These are phyloP conservation scores for Danio choprae DNA, from an alignment of 2,797 vertebrate species.

Conservation along the genomic window DNA sequence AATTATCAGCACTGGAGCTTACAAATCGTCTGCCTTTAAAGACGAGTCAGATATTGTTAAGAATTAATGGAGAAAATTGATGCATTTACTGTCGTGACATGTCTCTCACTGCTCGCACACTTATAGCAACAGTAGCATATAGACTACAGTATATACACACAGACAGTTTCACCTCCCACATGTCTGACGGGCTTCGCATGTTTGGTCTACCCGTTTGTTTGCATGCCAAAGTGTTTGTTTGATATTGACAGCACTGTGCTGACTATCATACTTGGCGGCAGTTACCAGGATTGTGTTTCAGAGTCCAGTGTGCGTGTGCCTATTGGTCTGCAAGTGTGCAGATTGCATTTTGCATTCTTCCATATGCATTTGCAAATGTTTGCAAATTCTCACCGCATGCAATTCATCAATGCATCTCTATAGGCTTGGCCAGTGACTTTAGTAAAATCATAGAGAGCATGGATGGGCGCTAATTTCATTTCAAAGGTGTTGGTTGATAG, in stretches of 20 bases:
- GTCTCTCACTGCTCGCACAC: not conserved
- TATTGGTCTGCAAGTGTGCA: slow-evolving; percentile 46
- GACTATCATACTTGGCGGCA: slow-evolving; percentile 38
- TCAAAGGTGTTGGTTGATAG: slow-evolving; percentile 54
- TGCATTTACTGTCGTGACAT: not conserved
- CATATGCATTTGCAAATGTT: slow-evolving; percentile 37
- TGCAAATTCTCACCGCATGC: slow-evolving; percentile 20
- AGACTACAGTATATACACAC: slow-evolving; percentile 5
- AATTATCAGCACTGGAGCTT: too few relatives aligned
- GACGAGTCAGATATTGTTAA: too few relatives aligned
- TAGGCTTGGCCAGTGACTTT: not conserved
- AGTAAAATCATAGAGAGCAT: slow-evolving; percentile 14
- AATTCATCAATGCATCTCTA: slow-evolving; percentile 10
- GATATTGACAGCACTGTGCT: slow-evolving; percentile 49
- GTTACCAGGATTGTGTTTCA: slow-evolving; percentile 40
- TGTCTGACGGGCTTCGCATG: slow-evolving; percentile 73
- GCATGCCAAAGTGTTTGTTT: slow-evolving; percentile 58
- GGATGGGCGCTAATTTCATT: slow-evolving; percentile 43
- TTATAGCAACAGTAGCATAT: slow-evolving; percentile 1
- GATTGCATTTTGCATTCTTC: slow-evolving; percentile 27
- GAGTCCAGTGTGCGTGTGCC: slow-evolving; percentile 24
- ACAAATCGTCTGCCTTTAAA: too few relatives aligned
- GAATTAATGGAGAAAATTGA: too few relatives aligned
- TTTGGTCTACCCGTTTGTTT: slow-evolving; percentile 80
- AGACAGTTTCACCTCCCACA: slow-evolving; percentile 53